Evolutionary conservation across 1,140 invertebrate genomes (phyloP), one percentile per base, ranked within the genome.

Genomic region (Neodiprion pinetum): DNA sequence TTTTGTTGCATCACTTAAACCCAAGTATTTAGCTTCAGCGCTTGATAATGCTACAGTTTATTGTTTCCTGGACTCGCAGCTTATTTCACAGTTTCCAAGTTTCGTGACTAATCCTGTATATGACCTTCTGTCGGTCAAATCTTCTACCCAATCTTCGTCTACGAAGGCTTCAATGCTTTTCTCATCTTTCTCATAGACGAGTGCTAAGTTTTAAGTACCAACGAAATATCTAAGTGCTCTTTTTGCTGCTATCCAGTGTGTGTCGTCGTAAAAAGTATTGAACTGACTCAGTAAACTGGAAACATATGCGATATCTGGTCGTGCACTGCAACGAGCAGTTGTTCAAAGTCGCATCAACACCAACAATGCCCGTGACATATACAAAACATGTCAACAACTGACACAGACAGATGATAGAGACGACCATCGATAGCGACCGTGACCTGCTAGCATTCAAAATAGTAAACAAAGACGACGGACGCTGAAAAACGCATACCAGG

Each of bases 41-140:
- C 84, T 85, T 48, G 84, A 88, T 66, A 89, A 73, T 3, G 88
- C 88, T 53, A 87, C 85, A n/a, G 88, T 87, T 53, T 80, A 84
- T 72, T 91, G 90, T 78, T 86, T 89, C 48, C 84, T 88, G 77
- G 88, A 87, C 81, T 89, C 87, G 78, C 88, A 91, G n/a, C 86
- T 87, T 72, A 90, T 87, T 73, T 88, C 84, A 47, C 84, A 23
- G 67, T 87, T 74, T 67, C 48, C 75, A 9, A 85, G 65, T 7
- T 78, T 28, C 73, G 85, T 84, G 0, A 85, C 71, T 75, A 81
- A 86, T 2, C 88, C 86, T n/a, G 81, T 83, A 50, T 80, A 77
- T 5, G 83, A 85, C 78, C 73, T 73, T 71, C 80, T 76, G 75
- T 87, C 77, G 10, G 75, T 53, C 48, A 68, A 48, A 79, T 80